These are phyloP conservation scores for Sinohyriopsis cumingii DNA, from an alignment of 2,888 invertebrate genomes.

Conservation along the genomic window DNA sequence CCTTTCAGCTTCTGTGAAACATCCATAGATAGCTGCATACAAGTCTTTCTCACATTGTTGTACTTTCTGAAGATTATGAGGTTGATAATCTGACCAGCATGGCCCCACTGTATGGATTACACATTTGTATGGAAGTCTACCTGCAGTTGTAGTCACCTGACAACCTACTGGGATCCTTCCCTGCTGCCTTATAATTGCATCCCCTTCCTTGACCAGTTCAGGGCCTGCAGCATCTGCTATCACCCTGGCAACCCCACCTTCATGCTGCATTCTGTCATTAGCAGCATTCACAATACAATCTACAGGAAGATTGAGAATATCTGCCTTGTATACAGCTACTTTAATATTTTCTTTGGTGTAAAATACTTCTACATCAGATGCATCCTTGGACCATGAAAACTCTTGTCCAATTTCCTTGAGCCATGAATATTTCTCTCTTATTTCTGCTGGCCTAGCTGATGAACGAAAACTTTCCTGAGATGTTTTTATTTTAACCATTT, in stretches of 20 bases:
- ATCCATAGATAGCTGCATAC: background rate
- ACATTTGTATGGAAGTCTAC: conserved; percentile 4
- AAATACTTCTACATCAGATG: background rate
- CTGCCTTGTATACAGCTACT: conserved; percentile 13
- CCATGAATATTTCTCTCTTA: conserved; percentile 7
- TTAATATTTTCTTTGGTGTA: conserved; percentile 1
- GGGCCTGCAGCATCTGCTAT: conserved; percentile 13
- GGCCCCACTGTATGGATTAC: conserved; percentile 18
- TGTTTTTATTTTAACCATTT: background rate
- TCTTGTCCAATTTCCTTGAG: background rate
- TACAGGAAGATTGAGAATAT: conserved; percentile 4
- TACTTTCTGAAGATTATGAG: background rate
- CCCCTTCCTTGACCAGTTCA: conserved; percentile 5
- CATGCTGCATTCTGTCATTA: conserved; percentile 12
- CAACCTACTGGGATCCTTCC: conserved; percentile 4
- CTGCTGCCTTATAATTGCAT: background rate
- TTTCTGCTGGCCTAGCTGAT: background rate
- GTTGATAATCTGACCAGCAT: conserved; percentile 11
- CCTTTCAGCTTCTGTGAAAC: conserved; percentile 4
- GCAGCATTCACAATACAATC: conserved; percentile 18
- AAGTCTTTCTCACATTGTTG: conserved; percentile 4
- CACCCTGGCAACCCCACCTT: conserved; percentile 6
- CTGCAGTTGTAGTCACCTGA: conserved; percentile 7
- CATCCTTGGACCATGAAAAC: too few relatives aligned
- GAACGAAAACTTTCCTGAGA: too few relatives aligned